Evolutionary conservation across 92 coral and sea anemone genomes (phyloP).

Genomic region (Zoanthus gigantus): DNA sequence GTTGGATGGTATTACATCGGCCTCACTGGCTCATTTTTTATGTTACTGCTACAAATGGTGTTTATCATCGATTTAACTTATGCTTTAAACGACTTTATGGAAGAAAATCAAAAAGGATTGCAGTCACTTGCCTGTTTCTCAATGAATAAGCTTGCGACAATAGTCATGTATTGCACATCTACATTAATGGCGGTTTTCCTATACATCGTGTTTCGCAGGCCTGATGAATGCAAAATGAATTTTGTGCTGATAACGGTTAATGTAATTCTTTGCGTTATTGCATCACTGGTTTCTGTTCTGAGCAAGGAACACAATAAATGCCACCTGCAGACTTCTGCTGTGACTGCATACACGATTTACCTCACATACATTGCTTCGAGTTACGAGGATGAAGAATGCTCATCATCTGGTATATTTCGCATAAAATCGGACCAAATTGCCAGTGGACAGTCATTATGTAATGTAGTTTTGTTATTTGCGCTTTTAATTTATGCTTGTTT

Average conservation of each 20-base stretch:
- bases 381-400: slow-evolving; percentile 66
- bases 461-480: slow-evolving; percentile 57
- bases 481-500: slow-evolving; percentile 71
- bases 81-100: slow-evolving; percentile 52
- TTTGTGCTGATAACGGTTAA: slow-evolving; percentile 66
- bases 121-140: slow-evolving; percentile 45
- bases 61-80: slow-evolving; percentile 78
- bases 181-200: slow-evolving; percentile 51
- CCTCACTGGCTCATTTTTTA: slow-evolving; percentile 74
- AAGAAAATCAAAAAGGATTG: slow-evolving; percentile 14
- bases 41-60: slow-evolving; percentile 71
- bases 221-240: slow-evolving; percentile 74
- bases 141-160: slow-evolving; percentile 29
- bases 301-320: slow-evolving; percentile 37
- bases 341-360: slow-evolving; percentile 62
- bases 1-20: slow-evolving; percentile 74
- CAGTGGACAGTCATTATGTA: slow-evolving; percentile 57
- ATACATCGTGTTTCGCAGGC: slow-evolving; percentile 56
- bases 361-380: slow-evolving; percentile 70
- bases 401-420: slow-evolving; percentile 45
- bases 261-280: slow-evolving; percentile 56
- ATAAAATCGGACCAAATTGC: slow-evolving; percentile 45
- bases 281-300: slow-evolving; percentile 57
- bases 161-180: slow-evolving; percentile 54
- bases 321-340: slow-evolving; percentile 76